These are phyloP conservation scores for Platycheirus albimanus DNA, from an alignment of 2,888 invertebrate genomes.

Conservation along the genomic window DNA sequence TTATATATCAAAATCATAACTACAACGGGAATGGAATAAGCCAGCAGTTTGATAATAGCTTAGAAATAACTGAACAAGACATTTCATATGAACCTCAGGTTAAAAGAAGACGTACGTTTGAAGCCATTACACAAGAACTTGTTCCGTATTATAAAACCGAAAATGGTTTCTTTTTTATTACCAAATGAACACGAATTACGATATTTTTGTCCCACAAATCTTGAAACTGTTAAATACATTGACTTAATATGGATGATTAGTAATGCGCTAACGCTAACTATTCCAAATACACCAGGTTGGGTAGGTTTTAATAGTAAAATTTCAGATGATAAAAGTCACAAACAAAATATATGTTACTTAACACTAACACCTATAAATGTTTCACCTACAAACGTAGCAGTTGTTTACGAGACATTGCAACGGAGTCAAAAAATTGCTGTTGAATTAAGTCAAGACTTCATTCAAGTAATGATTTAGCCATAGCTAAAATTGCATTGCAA, in stretches of 20 bases:
- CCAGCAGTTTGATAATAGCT: neutral
- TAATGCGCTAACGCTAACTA: neutral
- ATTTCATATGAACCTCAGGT: constrained; percentile 8
- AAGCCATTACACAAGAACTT: constrained; percentile 16
- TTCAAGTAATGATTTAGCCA: too few relatives aligned
- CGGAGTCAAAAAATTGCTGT: constrained; percentile 72
- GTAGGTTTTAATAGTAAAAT: neutral
- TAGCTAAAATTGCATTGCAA: too few relatives aligned
- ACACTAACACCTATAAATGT: constrained; percentile 78
- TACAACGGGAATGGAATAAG: neutral
- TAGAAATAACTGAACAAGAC: constrained; percentile 2
- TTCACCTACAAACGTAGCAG: constrained; percentile 76
- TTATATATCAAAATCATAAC: neutral
- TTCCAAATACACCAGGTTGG: neutral
- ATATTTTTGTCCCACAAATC: neutral
- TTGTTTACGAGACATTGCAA: constrained; percentile 76
- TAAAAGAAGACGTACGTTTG: constrained; percentile 18
- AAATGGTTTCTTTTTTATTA: constrained; percentile 49
- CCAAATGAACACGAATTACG: constrained; percentile 45
- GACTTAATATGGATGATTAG: neutral
- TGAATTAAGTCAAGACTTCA: constrained; percentile 45
- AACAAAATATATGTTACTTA: constrained; percentile 77
- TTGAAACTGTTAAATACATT: too few relatives aligned
- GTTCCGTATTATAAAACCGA: neutral
- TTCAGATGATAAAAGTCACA: neutral